Evolutionary conservation across 2,113 vertebrate genomes (phyloP), one percentile per base, ranked within the genome.

Genomic region (Ammospiza caudacuta): DNA sequence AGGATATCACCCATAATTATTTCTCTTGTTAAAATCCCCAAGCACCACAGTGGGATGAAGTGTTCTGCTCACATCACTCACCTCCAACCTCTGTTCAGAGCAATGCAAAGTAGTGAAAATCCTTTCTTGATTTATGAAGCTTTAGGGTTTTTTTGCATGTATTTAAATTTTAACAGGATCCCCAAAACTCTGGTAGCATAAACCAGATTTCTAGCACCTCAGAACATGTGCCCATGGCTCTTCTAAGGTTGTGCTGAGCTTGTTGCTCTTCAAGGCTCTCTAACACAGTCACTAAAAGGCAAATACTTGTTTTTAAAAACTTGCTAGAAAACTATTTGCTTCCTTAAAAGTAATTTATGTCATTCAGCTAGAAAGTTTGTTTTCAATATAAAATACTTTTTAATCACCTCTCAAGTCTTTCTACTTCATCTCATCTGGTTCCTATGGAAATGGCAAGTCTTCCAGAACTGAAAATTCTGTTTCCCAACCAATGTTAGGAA

Each of bases 371-470:
- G 86, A 79, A 94, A 81, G 69, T 92, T 96, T 95, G 69, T 54
- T 91, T 96, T 89, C 54, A 82, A 58, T 78, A 62, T 73, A 79
- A 96, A 96, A 90, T 79, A 86, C 83, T 89, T 95, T 90, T 92
- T 94, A 96, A 96, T 95, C 93, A 84, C 92, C 62, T 84, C 77
- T 87, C 49, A 89, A 87, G 83, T 74, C 88, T 95, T 95, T 92
- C 57, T 96, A 84, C 88, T 96, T 87, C 80, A 92, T 62, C 93
- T 95, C 93, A 58, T 94, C n/a, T 84, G 52, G 86, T 82, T 96
- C 88, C 88, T 95, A 91, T 84, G 92, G 92, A 96, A 96, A 91
- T 82, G 2, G 0, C 51, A 96, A 96, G 57, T 92, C 83, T 95
- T 95, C 80, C 92, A 94, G 92, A 94, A 92, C 92, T 81, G 57